Conservation (phyloP, 2,113 vertebrate species). For the Balaeniceps rex region DNA sequence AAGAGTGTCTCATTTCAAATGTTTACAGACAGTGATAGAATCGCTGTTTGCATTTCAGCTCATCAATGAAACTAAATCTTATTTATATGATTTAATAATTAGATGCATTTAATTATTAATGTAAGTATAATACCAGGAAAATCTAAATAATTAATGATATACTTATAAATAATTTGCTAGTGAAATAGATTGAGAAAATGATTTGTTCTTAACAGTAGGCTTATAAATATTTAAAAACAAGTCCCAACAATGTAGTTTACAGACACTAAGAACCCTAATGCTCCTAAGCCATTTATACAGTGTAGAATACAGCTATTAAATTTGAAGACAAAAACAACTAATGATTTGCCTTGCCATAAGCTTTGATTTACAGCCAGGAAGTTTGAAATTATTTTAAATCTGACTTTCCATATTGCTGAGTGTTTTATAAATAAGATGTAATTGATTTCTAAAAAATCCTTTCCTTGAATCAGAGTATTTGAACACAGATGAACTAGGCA, state of each 20-base stretch:
- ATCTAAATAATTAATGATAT: constrained; percentile 78
- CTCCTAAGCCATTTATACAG: constrained; percentile 34
- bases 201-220: constrained; percentile 75
- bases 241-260: constrained; percentile 58
- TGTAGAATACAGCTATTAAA: constrained; percentile 29
- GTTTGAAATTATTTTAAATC: neutral
- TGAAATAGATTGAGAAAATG: constrained; percentile 78
- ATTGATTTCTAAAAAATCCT: neutral
- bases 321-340: constrained; percentile 16
- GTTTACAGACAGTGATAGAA: constrained; percentile 57
- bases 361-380: constrained; percentile 30
- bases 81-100: constrained; percentile 81
- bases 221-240: constrained; percentile 76
- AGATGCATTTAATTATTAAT: constrained; percentile 81
- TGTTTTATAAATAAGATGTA: constrained; percentile 18
- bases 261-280: constrained; percentile 62
- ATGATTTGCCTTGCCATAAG: neutral
- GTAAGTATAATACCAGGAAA: constrained; percentile 77
- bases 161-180: constrained; percentile 81
- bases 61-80: constrained; percentile 74
- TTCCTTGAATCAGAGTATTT: neutral
- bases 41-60: constrained; percentile 72
- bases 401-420: neutral
- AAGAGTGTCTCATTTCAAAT: constrained; percentile 26
- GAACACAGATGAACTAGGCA: neutral